Evolutionary conservation across 1,140 invertebrate genomes (phyloP).

Genomic region (Metaphire vulgaris): DNA sequence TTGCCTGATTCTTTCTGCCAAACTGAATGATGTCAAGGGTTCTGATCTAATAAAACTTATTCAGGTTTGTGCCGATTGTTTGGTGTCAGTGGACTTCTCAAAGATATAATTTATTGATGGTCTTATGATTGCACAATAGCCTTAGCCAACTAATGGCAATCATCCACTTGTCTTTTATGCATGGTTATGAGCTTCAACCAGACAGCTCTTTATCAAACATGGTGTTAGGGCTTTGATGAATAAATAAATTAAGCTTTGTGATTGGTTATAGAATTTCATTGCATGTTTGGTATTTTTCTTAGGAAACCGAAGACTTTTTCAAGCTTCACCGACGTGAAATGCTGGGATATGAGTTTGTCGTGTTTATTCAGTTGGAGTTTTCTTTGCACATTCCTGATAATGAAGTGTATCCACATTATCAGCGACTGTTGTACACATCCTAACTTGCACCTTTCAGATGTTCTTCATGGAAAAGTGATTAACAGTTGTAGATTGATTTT

Average conservation of each 20-base stretch:
- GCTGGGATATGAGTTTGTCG: slow-evolving; percentile 83
- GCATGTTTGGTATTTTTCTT: slow-evolving; percentile 21
- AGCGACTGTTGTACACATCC: slow-evolving; percentile 61
- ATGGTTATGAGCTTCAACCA: not conserved
- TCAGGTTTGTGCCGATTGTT: slow-evolving; percentile 60
- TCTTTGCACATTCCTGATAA: slow-evolving; percentile 81
- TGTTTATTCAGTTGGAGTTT: slow-evolving; percentile 88
- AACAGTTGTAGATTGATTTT: too few species aligned
- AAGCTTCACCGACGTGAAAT: slow-evolving; percentile 84
- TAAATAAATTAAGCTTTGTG: not conserved
- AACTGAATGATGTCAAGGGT: slow-evolving; percentile 93
- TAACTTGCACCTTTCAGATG: slow-evolving; percentile 20
- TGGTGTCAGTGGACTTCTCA: not conserved
- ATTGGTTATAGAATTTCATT: not conserved
- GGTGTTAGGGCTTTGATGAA: not conserved
- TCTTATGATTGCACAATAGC: too few species aligned
- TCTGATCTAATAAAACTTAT: slow-evolving; percentile 74
- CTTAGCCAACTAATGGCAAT: slow-evolving; percentile 3
- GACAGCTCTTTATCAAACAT: not conserved
- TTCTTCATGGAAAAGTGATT: not conserved
- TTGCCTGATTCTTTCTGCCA: slow-evolving; percentile 84
- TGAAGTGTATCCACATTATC: slow-evolving; percentile 90
- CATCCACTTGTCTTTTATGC: not conserved
- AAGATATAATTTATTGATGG: too few species aligned
- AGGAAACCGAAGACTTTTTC: slow-evolving; percentile 84